Conservation (phyloP, 2,113 vertebrate genomes). For the Protomyctophum bolini region DNA sequence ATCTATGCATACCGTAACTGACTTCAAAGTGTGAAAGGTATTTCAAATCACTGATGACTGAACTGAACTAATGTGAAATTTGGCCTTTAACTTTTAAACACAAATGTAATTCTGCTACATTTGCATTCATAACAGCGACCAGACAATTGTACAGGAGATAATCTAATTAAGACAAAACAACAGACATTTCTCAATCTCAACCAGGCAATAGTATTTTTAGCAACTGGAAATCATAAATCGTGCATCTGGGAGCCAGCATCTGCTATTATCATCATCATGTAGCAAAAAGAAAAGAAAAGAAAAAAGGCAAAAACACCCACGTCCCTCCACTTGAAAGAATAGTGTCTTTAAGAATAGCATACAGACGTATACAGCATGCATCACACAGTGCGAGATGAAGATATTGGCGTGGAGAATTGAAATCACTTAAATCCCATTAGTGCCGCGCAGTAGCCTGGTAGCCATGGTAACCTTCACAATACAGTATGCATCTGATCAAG, state of each 20-base stretch:
- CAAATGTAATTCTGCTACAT: too few relatives aligned
- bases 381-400: slow-evolving; percentile 19
- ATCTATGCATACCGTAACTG: too few relatives aligned
- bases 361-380: neutral
- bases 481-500: slow-evolving; percentile 38
- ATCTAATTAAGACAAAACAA: slow-evolving; percentile 18
- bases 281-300: neutral
- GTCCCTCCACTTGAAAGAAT: slow-evolving; percentile 13
- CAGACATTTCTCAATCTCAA: slow-evolving; percentile 23
- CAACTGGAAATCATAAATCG: slow-evolving; percentile 13
- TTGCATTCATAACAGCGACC: slow-evolving; percentile 16
- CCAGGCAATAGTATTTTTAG: slow-evolving; percentile 36
- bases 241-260: slow-evolving; percentile 52
- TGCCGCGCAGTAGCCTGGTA: slow-evolving; percentile 34
- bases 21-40: too few relatives aligned
- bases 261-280: slow-evolving; percentile 43
- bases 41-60: too few relatives aligned
- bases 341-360: slow-evolving; percentile 8
- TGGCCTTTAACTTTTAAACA: too few relatives aligned
- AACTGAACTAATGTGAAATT: too few relatives aligned
- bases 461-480: slow-evolving; percentile 53
- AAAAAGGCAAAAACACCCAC: neutral
- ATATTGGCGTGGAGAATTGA: slow-evolving; percentile 36
- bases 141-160: slow-evolving; percentile 15
- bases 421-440: slow-evolving; percentile 64